Percentiles rank a stretch among this genome's conserved stretches.
Evolutionary conservation across 1,140 invertebrate species (phyloP).

Genomic region (Heliconius nattereri): DNA sequence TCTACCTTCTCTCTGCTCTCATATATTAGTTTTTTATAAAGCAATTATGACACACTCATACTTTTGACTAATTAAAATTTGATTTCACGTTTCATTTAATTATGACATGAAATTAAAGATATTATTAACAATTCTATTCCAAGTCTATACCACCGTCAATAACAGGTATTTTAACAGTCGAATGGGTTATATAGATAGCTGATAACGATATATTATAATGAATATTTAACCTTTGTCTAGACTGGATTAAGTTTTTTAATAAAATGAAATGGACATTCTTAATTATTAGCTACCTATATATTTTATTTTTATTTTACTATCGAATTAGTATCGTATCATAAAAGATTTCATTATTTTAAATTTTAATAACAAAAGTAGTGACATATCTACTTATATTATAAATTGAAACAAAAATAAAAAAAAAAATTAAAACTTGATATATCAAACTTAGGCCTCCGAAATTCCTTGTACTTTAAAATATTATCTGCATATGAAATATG

Average conservation of each 20-base stretch:
- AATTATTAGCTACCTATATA: slow-evolving; percentile 25
- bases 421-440: background rate
- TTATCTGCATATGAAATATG: slow-evolving; percentile 20
- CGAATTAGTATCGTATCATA: too few relatives aligned
- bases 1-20: too few relatives aligned
- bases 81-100: slow-evolving; percentile 7
- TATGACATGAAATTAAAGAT: background rate
- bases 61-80: background rate
- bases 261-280: slow-evolving; percentile 22
- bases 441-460: background rate
- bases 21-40: too few relatives aligned
- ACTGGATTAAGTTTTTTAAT: slow-evolving; percentile 18
- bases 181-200: slow-evolving; percentile 26
- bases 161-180: slow-evolving; percentile 30
- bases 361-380: too few relatives aligned
- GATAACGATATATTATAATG: slow-evolving; percentile 26
- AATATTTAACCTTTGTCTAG: slow-evolving; percentile 35
- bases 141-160: slow-evolving; percentile 1
- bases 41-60: too few relatives aligned
- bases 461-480: slow-evolving; percentile 4
- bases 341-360: too few relatives aligned
- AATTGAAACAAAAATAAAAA: background rate
- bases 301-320: background rate
- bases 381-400: background rate
- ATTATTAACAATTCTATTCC: background rate